Percentiles rank a stretch among this genome's conserved stretches.
phyloP scores from a whole-genome alignment of 2,113 vertebrate genomes.

The Sorex araneus region DNA sequence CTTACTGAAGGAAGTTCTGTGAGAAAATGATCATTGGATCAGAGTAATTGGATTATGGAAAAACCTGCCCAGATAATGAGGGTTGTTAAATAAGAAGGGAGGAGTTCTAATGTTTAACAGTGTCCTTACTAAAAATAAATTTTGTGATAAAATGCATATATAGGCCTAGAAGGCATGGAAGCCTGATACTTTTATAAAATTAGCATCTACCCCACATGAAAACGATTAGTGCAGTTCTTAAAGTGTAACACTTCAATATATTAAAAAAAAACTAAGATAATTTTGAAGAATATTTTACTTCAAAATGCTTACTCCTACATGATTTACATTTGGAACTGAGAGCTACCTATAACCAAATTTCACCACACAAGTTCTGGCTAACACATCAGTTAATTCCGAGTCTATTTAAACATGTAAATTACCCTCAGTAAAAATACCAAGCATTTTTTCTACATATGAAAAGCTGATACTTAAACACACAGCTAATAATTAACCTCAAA shows the following conservation, averaged over 20 bases:
- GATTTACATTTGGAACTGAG: not conserved
- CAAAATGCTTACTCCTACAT: not conserved
- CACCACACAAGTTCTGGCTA: not conserved
- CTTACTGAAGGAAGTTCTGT: not conserved
- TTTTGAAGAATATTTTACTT: not conserved
- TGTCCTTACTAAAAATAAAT: too few species aligned
- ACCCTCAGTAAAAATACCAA: constrained; percentile 14
- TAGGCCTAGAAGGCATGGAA: too few species aligned
- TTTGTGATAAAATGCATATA: too few species aligned
- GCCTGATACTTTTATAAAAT: too few species aligned
- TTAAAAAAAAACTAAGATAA: not conserved
- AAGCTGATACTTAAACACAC: too few species aligned
- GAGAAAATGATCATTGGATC: not conserved
- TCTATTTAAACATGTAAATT: not conserved
- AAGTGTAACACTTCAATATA: not conserved
- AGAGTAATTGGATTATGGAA: too few species aligned
- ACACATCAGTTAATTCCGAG: not conserved
- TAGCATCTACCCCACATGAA: not conserved
- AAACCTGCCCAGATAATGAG: too few species aligned
- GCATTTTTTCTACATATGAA: too few species aligned
- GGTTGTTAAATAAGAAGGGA: too few species aligned
- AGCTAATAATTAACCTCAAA: too few species aligned
- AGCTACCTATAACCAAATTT: not conserved
- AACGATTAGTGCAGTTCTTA: too few species aligned
- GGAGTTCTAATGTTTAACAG: too few species aligned